phyloP scores from a whole-genome alignment of 1,140 invertebrate species.

The Magallana ariakensis region DNA sequence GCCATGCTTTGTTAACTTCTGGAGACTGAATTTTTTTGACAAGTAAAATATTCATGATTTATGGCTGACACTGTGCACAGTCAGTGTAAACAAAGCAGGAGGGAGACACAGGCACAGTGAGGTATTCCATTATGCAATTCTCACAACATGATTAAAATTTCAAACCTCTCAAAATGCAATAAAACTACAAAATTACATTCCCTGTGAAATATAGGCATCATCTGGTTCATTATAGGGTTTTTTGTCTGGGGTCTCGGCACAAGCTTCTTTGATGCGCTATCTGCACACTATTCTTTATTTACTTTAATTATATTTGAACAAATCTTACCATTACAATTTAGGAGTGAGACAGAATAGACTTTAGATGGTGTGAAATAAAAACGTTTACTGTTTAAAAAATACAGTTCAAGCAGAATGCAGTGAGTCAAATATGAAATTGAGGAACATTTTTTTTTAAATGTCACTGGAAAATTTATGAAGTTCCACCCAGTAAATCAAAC shows the following conservation, averaged over 20 bases:
- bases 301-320: too few relatives aligned
- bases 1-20: background rate
- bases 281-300: background rate
- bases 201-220: background rate
- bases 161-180: background rate
- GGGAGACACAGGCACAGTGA: background rate
- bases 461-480: background rate
- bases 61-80: background rate
- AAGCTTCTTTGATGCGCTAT: background rate
- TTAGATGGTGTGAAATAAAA: too few relatives aligned
- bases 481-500: slow-evolving; percentile 13
- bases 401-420: too few relatives aligned
- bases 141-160: background rate
- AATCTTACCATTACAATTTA: too few relatives aligned
- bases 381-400: too few relatives aligned
- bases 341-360: too few relatives aligned
- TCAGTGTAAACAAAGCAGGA: background rate
- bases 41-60: background rate
- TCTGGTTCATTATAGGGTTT: background rate
- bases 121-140: slow-evolving; percentile 4
- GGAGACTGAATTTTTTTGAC: background rate
- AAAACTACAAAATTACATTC: background rate
- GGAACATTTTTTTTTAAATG: background rate
- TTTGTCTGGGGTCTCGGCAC: background rate
- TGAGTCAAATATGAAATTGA: too few relatives aligned